Percentiles rank a stretch among this genome's conserved stretches.
Evolutionary conservation across 2,113 vertebrate genomes (phyloP).

Genomic region (Thalassoma bifasciatum): DNA sequence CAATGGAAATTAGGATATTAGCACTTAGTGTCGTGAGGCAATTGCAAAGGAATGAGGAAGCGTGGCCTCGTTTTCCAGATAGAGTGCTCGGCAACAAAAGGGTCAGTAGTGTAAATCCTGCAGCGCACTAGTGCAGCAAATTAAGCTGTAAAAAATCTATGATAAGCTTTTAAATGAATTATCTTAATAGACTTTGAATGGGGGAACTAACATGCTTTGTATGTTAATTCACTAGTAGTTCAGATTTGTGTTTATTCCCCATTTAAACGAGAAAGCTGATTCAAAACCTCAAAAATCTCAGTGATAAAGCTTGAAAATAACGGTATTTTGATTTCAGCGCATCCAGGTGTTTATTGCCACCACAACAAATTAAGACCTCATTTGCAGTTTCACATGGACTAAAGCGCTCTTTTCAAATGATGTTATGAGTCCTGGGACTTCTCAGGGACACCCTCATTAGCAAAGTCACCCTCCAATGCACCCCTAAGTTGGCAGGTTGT

Average conservation of each 20-base stretch:
- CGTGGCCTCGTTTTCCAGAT: slow-evolving; percentile 6
- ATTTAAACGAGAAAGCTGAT: background rate
- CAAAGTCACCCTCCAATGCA: slow-evolving; percentile 31
- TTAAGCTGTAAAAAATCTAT: background rate
- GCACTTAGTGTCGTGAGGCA: slow-evolving; percentile 24
- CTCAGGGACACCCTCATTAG: slow-evolving; percentile 41
- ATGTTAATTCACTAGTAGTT: background rate
- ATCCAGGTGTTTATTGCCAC: slow-evolving; percentile 7
- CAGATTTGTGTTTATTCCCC: background rate
- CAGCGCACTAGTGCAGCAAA: background rate
- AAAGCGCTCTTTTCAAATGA: background rate
- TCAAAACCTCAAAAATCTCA: background rate
- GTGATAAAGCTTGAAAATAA: background rate
- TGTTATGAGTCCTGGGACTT: slow-evolving; percentile 32
- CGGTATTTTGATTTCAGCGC: background rate
- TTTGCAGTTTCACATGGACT: slow-evolving; percentile 26
- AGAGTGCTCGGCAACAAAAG: slow-evolving; percentile 12
- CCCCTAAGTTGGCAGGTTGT: slow-evolving; percentile 30
- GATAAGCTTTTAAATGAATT: background rate
- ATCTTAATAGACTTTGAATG: background rate
- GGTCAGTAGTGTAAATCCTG: slow-evolving; percentile 17
- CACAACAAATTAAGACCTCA: slow-evolving; percentile 36
- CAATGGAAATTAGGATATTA: slow-evolving; percentile 55
- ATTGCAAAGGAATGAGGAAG: slow-evolving; percentile 21
- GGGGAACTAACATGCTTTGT: background rate